Percentiles rank a stretch among this genome's conserved stretches.
phyloP scores from a whole-genome alignment of 2,797 vertebrate genomes.

The Carcharodon carcharias region DNA sequence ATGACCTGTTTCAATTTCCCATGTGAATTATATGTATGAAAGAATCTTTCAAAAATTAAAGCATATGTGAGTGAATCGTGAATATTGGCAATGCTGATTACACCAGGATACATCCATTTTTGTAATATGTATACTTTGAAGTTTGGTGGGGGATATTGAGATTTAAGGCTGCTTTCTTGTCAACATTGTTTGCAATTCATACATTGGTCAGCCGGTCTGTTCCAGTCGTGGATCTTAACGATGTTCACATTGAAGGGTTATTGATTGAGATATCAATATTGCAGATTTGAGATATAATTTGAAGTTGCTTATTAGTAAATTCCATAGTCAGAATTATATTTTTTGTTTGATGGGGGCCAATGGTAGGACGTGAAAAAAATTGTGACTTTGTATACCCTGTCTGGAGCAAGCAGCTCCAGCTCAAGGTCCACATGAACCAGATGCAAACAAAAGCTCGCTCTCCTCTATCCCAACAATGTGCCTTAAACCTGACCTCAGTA shows the following conservation, averaged over 20 bases:
- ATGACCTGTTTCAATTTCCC: not conserved
- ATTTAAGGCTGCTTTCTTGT: not conserved
- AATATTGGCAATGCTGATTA: not conserved
- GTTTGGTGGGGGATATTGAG: not conserved
- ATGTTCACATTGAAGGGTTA: not conserved
- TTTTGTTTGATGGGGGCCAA: not conserved
- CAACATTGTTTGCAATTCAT: not conserved
- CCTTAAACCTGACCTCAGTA: not conserved
- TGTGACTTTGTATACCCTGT: not conserved
- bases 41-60: not conserved
- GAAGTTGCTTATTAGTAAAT: conserved; percentile 11
- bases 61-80: not conserved
- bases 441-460: not conserved
- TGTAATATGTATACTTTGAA: not conserved
- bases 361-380: not conserved
- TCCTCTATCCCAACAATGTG: not conserved
- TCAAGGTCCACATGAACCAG: not conserved
- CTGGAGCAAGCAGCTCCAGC: not conserved
- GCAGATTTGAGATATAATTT: not conserved
- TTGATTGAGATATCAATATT: not conserved
- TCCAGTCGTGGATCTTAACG: not conserved
- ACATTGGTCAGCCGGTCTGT: not conserved
- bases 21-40: not conserved
- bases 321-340: not conserved
- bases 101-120: not conserved